Evolutionary conservation across 2,888 invertebrate species (phyloP).

Genomic region (Timandra comae): DNA sequence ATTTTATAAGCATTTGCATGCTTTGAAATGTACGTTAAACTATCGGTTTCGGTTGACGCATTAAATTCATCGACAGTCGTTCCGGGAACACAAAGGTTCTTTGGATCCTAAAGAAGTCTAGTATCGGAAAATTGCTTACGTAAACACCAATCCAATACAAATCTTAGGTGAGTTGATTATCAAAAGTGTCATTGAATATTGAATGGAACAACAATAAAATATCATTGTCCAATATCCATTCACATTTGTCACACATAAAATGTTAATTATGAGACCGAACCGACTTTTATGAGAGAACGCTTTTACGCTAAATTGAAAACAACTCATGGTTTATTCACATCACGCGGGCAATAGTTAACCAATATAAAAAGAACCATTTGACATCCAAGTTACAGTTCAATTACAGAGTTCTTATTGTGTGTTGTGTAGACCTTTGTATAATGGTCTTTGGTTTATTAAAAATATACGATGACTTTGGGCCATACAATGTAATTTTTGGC

Average conservation of each 20-base stretch:
- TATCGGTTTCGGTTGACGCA: too few species aligned
- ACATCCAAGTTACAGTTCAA: constrained; percentile 31
- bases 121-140: too few species aligned
- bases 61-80: too few species aligned
- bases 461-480: constrained; percentile 34
- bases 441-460: constrained; percentile 32
- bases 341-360: constrained; percentile 44
- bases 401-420: constrained; percentile 3
- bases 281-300: constrained; percentile 66
- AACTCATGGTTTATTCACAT: constrained; percentile 73
- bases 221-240: constrained; percentile 29
- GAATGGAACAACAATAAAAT: constrained; percentile 19
- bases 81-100: too few species aligned
- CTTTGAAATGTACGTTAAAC: too few species aligned
- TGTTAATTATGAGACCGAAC: constrained; percentile 59
- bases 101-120: too few species aligned
- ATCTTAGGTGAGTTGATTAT: too few species aligned
- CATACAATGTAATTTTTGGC: too few species aligned
- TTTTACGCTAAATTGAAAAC: constrained; percentile 75
- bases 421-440: constrained; percentile 27
- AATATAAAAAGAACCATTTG: constrained; percentile 42
- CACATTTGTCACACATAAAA: constrained; percentile 48
- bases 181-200: too few species aligned
- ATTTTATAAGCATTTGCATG: too few species aligned
- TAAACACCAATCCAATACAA: too few species aligned